A percentile compares a stretch with the other conserved stretches of the same genome.
Evolutionary conservation across 2,113 vertebrate species (phyloP).

Genomic region (Trochalopteron elliotii): DNA sequence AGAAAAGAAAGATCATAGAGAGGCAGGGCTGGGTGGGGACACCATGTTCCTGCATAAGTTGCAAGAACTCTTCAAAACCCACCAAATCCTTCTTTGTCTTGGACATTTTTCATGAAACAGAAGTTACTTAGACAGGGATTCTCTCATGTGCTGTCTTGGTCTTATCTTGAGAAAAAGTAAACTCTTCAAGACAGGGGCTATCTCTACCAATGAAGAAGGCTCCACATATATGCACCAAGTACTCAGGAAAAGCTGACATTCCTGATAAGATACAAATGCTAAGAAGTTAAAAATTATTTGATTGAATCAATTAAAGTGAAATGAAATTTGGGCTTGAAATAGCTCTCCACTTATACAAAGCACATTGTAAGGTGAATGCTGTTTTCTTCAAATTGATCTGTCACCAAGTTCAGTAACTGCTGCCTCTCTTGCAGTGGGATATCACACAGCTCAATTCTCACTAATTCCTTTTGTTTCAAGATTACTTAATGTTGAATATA

Average conservation of each 20-base stretch:
- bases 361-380: background rate
- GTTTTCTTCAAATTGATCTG: background rate
- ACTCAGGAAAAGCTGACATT: background rate
- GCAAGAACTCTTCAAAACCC: background rate
- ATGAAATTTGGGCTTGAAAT: background rate
- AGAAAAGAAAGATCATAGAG: background rate
- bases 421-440: background rate
- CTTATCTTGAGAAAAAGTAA: background rate
- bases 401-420: background rate
- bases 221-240: background rate
- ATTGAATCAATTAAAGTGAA: background rate
- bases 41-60: background rate
- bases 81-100: background rate
- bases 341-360: background rate
- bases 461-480: background rate
- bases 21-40: fast-evolving
- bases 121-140: background rate
- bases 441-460: background rate
- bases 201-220: background rate
- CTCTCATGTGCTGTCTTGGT: background rate
- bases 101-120: background rate
- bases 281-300: background rate
- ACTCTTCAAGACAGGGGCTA: background rate
- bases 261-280: background rate
- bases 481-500: background rate